phyloP scores from a whole-genome alignment of 1,140 invertebrate genomes.

The Acyrthosiphon pisum region DNA sequence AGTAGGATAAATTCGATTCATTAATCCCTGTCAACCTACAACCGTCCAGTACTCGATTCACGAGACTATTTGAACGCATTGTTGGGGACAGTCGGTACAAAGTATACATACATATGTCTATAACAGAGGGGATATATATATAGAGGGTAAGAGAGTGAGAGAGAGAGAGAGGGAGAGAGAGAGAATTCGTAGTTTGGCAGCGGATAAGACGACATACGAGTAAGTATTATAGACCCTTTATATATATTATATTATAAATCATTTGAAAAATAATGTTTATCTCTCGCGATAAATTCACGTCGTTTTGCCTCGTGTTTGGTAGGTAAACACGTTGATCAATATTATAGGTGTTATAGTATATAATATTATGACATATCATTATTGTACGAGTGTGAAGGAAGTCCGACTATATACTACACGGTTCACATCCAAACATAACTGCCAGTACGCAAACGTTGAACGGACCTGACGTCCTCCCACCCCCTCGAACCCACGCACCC shows the following conservation, averaged over 20 bases:
- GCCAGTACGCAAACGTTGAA: neutral
- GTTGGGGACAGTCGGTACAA: neutral
- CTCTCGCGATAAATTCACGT: neutral
- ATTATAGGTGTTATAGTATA: neutral
- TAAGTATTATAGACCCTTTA: neutral
- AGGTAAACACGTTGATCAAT: neutral
- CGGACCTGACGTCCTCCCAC: neutral
- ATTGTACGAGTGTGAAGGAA: neutral
- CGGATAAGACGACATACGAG: neutral
- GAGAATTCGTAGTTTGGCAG: neutral
- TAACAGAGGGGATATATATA: neutral
- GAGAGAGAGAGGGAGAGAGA: neutral
- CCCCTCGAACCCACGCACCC: neutral
- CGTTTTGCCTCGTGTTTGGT: neutral
- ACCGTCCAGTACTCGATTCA: neutral
- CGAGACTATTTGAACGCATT: neutral
- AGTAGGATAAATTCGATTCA: constrained; percentile 18
- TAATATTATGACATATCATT: constrained; percentile 18
- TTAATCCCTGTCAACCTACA: constrained; percentile 39
- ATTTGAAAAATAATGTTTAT: constrained; percentile 3
- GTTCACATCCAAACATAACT: neutral
- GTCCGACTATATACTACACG: neutral
- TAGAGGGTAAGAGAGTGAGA: no score
- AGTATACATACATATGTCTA: neutral
- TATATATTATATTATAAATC: constrained; percentile 8